Evolutionary conservation across 2,888 invertebrate species (phyloP).

Genomic region (Syrista parreyssii): DNA sequence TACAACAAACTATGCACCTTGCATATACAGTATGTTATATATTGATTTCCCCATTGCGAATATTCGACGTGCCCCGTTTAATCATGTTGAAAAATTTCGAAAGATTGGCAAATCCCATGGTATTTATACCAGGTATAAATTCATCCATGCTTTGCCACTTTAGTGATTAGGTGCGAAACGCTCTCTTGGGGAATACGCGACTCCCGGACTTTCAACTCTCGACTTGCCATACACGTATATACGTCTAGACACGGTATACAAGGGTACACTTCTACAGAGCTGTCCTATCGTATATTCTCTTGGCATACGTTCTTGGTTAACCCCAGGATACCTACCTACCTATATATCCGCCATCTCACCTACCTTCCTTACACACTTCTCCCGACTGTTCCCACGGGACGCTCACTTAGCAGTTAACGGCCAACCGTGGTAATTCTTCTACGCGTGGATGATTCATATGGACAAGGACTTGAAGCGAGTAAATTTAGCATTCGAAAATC

Average conservation of each 20-base stretch:
- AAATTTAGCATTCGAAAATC: too few relatives aligned
- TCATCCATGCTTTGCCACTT: conserved; percentile 35
- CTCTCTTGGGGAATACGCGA: conserved; percentile 34
- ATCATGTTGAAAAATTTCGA: neutral
- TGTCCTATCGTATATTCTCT: neutral
- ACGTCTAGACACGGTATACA: neutral
- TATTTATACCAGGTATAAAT: conserved; percentile 26
- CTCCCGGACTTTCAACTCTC: neutral
- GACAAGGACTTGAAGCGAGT: too few relatives aligned
- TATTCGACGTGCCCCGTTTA: neutral
- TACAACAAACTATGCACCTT: too few relatives aligned
- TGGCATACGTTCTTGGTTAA: neutral
- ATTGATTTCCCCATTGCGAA: neutral
- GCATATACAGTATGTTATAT: neutral
- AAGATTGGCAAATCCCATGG: neutral
- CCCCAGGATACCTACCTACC: neutral
- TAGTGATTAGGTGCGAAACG: conserved; percentile 49
- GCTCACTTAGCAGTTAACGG: conserved; percentile 45
- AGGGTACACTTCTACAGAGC: neutral
- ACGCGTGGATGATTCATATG: too few relatives aligned
- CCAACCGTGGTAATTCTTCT: too few relatives aligned
- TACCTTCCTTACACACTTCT: neutral
- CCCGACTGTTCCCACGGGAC: conserved; percentile 38
- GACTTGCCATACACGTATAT: neutral
- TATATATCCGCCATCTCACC: too few relatives aligned